Evolutionary conservation across 1,140 invertebrate genomes (phyloP).

Genomic region (Meloidogyne floridensis): DNA sequence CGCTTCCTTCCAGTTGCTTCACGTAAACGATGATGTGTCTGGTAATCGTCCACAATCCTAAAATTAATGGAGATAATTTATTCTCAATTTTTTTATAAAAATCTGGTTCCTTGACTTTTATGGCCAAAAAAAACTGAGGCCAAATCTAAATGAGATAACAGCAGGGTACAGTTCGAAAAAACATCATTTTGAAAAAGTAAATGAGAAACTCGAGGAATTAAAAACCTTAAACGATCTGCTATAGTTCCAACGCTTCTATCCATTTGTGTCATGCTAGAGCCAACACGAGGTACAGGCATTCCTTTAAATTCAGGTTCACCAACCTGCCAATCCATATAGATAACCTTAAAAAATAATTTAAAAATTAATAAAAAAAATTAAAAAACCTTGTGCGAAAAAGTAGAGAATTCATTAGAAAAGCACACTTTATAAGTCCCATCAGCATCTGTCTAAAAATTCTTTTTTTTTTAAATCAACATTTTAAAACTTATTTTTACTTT

Average conservation of each 20-base stretch:
- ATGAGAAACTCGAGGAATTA: neutral
- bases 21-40: constrained; percentile 88
- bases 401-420: constrained; percentile 99
- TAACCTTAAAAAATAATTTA: constrained; percentile 70
- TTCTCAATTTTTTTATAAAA: neutral
- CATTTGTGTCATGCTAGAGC: constrained; percentile 42
- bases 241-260: constrained; percentile 50
- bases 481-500: constrained; percentile 70
- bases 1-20: constrained; percentile 89
- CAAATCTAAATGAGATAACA: no score
- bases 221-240: constrained; percentile 45
- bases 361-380: neutral
- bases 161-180: no score
- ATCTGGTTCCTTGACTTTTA: no score
- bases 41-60: constrained; percentile 53
- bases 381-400: constrained; percentile 88
- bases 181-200: constrained; percentile 17
- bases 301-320: constrained; percentile 37
- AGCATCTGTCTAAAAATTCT: constrained; percentile 60
- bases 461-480: constrained; percentile 63
- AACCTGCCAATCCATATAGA: constrained; percentile 82
- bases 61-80: neutral
- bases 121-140: no score
- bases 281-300: constrained; percentile 38
- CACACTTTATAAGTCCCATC: constrained; percentile 70